Conservation (phyloP, 2,113 vertebrate species). For the Callipepla californica region DNA sequence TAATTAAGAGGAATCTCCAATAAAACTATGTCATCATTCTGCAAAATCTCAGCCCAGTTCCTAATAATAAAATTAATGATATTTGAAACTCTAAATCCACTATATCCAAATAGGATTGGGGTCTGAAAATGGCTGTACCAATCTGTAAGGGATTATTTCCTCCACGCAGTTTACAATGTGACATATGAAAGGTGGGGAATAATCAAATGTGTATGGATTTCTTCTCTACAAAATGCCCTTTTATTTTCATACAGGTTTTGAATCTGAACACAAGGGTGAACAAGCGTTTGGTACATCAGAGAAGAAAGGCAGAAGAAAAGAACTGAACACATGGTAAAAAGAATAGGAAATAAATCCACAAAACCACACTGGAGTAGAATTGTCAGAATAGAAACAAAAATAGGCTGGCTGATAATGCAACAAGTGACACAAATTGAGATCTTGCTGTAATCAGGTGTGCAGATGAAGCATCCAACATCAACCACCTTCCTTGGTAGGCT, state of each 20-base stretch:
- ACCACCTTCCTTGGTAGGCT: background rate
- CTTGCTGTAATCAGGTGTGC: background rate
- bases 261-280: background rate
- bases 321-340: background rate
- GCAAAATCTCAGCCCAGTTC: background rate
- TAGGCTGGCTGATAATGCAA: background rate
- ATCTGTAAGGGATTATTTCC: background rate
- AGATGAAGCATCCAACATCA: background rate
- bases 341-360: background rate
- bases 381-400: slow-evolving; percentile 6
- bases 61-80: slow-evolving; percentile 1
- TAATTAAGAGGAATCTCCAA: background rate
- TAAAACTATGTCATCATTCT: background rate
- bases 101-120: background rate
- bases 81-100: background rate
- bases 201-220: background rate
- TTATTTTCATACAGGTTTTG: background rate
- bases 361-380: background rate
- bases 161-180: background rate
- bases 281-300: background rate
- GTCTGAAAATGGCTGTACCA: background rate
- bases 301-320: background rate
- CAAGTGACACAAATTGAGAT: background rate
- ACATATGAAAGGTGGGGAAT: background rate
- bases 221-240: background rate